Evolutionary conservation across 1,140 invertebrate species (phyloP), one percentile per base, ranked within the genome.

Genomic region (Phocides pigmalion): DNA sequence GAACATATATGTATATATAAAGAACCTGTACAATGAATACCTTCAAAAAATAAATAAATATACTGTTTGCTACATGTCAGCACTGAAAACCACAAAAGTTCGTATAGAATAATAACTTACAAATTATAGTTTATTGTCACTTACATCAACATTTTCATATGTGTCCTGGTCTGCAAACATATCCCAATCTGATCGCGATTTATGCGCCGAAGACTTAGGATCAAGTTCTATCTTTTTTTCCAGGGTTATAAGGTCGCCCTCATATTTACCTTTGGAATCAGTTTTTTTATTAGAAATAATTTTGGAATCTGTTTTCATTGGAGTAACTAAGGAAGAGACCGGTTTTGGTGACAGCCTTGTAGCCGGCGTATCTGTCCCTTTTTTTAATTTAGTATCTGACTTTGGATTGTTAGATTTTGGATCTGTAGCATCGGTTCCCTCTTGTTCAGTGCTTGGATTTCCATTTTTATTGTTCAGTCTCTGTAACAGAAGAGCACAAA

Each of bases 91-190:
- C n/a, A n/a, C n/a, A n/a, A n/a, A n/a, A n/a, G n/a, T n/a, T n/a
- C n/a, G n/a, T n/a, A n/a, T n/a, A n/a, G n/a, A n/a, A n/a, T n/a
- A n/a, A n/a, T n/a, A n/a, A n/a, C n/a, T n/a, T n/a, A n/a, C n/a
- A 22, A 22, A 22, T 2, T 22, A 3, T 3, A 22, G 5, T 22
- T 22, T 22, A 22, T 3, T 22, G 5, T 3, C 20, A 28, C 95
- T 95, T 93, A 98, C 97, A 93, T 95, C 95, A 79, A 96, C 95
- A 90, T 95, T 95, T 70, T 95, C 94, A 84, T 97, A 97, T 82
- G 95, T 96, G 82, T 99, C 97, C 58, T 95, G 95, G 87, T 97
- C 96, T 2, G 96, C 96, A 92, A 97, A 97, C 95, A 97, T 97
- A 81, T 97, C 96, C 94, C 96, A 95, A 75, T 95, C 94, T 47